phyloP scores from a whole-genome alignment of 1,140 invertebrate genomes.

The Lordiphosa stackelbergi region DNA sequence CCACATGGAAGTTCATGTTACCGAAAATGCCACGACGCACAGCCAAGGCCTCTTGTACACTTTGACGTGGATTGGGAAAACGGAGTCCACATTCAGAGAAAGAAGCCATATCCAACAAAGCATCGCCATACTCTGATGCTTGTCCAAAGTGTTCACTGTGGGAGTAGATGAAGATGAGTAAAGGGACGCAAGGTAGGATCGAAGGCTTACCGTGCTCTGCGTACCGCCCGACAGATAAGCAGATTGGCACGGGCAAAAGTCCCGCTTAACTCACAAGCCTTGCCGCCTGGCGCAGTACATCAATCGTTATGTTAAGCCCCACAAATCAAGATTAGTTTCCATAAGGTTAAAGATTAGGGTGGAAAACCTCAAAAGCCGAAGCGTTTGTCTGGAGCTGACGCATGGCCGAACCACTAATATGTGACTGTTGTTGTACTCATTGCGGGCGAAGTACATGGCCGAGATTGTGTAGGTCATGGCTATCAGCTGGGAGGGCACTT shows the following conservation, averaged over 20 bases:
- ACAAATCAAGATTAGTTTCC: slow-evolving; percentile 6
- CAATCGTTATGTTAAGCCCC: slow-evolving; percentile 81
- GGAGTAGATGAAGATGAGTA: too few species aligned
- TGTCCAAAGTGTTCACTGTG: slow-evolving; percentile 79
- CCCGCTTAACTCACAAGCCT: slow-evolving; percentile 91
- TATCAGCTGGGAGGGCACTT: slow-evolving; percentile 74
- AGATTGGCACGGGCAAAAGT: slow-evolving; percentile 88
- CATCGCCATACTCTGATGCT: slow-evolving; percentile 89
- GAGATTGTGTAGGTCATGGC: slow-evolving; percentile 88
- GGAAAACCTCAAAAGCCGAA: slow-evolving; percentile 78
- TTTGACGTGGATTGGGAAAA: slow-evolving; percentile 87
- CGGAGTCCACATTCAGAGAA: slow-evolving; percentile 91
- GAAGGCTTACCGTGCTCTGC: slow-evolving; percentile 84
- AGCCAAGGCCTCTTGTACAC: slow-evolving; percentile 88
- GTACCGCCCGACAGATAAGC: slow-evolving; percentile 88
- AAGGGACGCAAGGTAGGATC: too few species aligned
- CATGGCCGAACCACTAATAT: slow-evolving; percentile 86
- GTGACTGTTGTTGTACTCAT: slow-evolving; percentile 87
- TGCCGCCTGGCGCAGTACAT: slow-evolving; percentile 90
- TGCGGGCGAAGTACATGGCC: slow-evolving; percentile 86
- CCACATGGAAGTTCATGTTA: slow-evolving; percentile 90
- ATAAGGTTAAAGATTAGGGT: neutral
- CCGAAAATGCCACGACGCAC: slow-evolving; percentile 88
- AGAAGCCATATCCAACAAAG: slow-evolving; percentile 93
- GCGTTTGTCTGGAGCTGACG: slow-evolving; percentile 81